Evolutionary conservation across 2,888 invertebrate genomes (phyloP), one percentile per base, ranked within the genome.

Genomic region (Osedax fenrisi): DNA sequence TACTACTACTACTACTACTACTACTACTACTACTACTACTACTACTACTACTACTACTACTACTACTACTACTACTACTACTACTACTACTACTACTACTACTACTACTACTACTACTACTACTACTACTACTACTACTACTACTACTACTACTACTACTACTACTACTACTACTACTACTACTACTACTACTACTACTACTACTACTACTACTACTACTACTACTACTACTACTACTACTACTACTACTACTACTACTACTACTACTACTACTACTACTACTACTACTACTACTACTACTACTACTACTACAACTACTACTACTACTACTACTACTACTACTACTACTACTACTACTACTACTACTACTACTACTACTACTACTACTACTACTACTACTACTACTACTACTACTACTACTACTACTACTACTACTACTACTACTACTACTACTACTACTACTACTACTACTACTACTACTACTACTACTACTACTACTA

Each of bases 51-150:
- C 62, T 73, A 73, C 67, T 73, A 73, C 27, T 73, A 73, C 67
- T 73, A 73, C 67, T 73, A 73, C 67, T 73, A 73, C 67, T 73
- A 73, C 26, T 73, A 73, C 67, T 74, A 74, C 56, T 74, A 74
- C 71, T 73, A 73, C 67, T 74, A 74, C 71, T 74, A 74, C 71
- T 74, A 74, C 56, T 74, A 74, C 71, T 74, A 74, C 71, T 74
- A 73, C 71, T 74, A 73, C 27, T 74, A 73, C 71, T 74, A 27
- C 71, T 74, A 74, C 71, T 74, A 74, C 71, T 74, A 74, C 71
- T 74, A 73, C 56, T 74, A 74, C 71, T 74, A 74, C 71, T 74
- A 74, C 71, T 27, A 74, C 71, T 62, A 64, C 26, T 69, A 17
- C 26, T 13, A n/a, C 69, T 26, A n/a, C 69, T 69, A n/a, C 25